These are phyloP conservation scores for Ceratothoa steindachneri DNA, from an alignment of 2,888 invertebrate species.

Conservation along the genomic window DNA sequence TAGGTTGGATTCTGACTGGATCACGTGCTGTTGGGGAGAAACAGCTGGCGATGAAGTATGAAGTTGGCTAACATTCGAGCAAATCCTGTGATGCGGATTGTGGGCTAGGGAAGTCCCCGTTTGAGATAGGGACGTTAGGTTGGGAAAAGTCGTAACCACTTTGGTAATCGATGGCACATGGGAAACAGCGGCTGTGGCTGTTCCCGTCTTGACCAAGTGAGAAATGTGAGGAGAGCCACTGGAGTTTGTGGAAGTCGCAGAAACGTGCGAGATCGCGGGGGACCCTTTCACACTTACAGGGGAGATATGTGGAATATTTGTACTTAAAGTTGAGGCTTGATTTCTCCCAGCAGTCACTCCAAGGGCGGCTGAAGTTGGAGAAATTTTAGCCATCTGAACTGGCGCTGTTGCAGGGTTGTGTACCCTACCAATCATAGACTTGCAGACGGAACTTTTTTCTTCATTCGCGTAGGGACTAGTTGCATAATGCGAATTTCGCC, in stretches of 20 bases:
- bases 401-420: neutral
- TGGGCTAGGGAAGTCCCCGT: neutral
- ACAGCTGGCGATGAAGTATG: neutral
- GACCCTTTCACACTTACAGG: neutral
- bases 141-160: slow-evolving; percentile 2
- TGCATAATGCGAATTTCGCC: slow-evolving; percentile 10
- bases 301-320: slow-evolving; percentile 6
- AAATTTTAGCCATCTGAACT: slow-evolving; percentile 6
- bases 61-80: neutral
- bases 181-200: neutral
- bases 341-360: slow-evolving; percentile 1
- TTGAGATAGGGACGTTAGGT: neutral
- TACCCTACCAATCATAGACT: neutral
- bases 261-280: neutral
- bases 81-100: neutral
- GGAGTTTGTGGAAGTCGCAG: neutral
- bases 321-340: neutral
- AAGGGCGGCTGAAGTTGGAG: neutral
- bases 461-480: slow-evolving; percentile 1
- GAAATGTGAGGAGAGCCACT: neutral
- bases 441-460: neutral
- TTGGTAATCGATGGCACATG: neutral
- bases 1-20: neutral
- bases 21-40: neutral
- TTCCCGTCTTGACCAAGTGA: neutral